A percentile compares a stretch with the other conserved stretches of the same genome.
Evolutionary conservation across 2,113 vertebrate species (phyloP).

Genomic region (Columba livia): DNA sequence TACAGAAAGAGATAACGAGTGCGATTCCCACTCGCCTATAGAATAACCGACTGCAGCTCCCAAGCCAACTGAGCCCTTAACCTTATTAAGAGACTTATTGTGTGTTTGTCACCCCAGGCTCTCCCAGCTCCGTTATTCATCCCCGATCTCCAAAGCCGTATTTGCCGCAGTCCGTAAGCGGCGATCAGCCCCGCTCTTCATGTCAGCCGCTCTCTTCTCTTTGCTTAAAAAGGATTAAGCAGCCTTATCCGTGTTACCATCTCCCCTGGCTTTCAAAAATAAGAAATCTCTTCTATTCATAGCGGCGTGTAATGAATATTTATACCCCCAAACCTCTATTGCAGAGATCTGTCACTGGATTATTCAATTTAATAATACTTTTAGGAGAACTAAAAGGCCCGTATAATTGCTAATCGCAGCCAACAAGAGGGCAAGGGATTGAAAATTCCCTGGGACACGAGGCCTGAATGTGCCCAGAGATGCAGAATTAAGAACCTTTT

Average conservation of each 20-base stretch:
- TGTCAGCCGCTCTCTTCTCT: not conserved
- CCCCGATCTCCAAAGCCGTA: not conserved
- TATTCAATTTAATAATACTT: not conserved
- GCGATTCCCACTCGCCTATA: not conserved
- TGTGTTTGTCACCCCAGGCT: not conserved
- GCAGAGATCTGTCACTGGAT: slow-evolving; percentile 6
- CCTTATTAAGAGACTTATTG: not conserved
- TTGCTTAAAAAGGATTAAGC: slow-evolving; percentile 30
- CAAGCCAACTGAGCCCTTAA: not conserved
- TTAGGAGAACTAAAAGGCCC: not conserved
- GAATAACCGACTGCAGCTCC: not conserved
- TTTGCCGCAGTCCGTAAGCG: not conserved
- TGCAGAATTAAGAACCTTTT: not conserved
- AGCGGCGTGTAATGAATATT: slow-evolving; percentile 4
- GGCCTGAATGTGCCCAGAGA: not conserved
- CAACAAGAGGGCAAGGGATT: not conserved
- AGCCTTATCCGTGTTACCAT: not conserved
- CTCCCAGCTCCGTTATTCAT: not conserved
- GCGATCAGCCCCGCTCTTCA: not conserved
- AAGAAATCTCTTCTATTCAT: slow-evolving; percentile 34
- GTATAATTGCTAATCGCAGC: not conserved
- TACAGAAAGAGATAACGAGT: not conserved
- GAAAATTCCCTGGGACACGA: not conserved
- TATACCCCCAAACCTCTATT: not conserved
- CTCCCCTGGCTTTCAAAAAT: not conserved